Conservation (phyloP, 2,888 invertebrate species). For the Agelastica alni region DNA sequence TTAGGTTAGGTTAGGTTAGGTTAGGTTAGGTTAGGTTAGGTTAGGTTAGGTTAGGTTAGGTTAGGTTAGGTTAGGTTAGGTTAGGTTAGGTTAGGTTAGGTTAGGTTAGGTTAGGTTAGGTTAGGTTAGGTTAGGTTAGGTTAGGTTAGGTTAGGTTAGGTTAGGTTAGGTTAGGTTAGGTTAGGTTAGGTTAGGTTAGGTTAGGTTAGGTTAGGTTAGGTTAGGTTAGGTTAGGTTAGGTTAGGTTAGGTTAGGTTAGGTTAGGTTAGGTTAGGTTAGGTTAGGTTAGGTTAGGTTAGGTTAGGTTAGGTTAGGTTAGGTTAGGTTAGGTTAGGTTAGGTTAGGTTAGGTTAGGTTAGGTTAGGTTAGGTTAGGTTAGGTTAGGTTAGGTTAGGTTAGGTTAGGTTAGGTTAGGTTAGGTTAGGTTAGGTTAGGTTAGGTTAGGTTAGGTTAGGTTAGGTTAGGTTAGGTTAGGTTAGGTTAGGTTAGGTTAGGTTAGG, state of each 20-base stretch:
- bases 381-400: too few relatives aligned
- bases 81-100: too few relatives aligned
- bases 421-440: neutral
- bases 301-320: neutral
- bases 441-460: too few relatives aligned
- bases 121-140: conserved; percentile 11
- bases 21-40: conserved; percentile 7
- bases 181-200: conserved; percentile 6
- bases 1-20: conserved; percentile 16
- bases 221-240: conserved; percentile 5
- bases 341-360: neutral
- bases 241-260: conserved; percentile 4
- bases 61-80: conserved; percentile 20
- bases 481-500: neutral
- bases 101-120: conserved; percentile 9
- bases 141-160: conserved; percentile 9
- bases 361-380: neutral
- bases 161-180: conserved; percentile 5
- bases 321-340: neutral
- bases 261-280: conserved; percentile 7
- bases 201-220: conserved; percentile 2
- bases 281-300: conserved; percentile 8
- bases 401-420: neutral
- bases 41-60: conserved; percentile 18
- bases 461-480: neutral